These are phyloP conservation scores for Micropoecilia bifurca DNA, from an alignment of 2,797 vertebrate species.

Conservation along the genomic window DNA sequence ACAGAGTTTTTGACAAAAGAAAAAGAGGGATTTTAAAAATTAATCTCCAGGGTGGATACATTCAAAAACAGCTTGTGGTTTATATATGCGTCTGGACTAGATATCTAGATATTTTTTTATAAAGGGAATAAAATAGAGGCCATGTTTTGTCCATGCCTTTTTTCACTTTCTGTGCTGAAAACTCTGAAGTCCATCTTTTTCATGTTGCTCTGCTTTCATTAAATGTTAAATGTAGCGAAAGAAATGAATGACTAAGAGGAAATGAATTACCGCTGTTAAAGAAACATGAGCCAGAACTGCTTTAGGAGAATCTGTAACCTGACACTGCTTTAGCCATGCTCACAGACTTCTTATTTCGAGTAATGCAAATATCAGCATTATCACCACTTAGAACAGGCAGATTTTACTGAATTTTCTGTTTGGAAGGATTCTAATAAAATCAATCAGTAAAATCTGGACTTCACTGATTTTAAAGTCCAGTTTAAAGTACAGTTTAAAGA, in stretches of 20 bases:
- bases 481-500: too few species aligned
- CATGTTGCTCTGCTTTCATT: background rate
- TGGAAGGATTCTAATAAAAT: background rate
- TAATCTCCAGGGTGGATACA: background rate
- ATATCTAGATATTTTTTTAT: background rate
- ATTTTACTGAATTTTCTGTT: background rate
- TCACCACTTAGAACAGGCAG: background rate
- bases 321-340: background rate
- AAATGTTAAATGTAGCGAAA: background rate
- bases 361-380: background rate
- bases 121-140: background rate
- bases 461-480: too few species aligned
- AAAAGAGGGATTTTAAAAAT: background rate
- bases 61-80: background rate
- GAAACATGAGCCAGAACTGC: background rate
- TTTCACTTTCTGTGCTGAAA: background rate
- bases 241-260: background rate
- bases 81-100: background rate
- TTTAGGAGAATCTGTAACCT: background rate
- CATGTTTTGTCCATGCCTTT: background rate
- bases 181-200: background rate
- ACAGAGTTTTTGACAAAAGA: background rate
- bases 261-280: background rate
- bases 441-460: background rate
- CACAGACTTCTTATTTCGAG: background rate